Evolutionary conservation across 1,140 invertebrate species (phyloP).

Genomic region (Periplaneta americana): DNA sequence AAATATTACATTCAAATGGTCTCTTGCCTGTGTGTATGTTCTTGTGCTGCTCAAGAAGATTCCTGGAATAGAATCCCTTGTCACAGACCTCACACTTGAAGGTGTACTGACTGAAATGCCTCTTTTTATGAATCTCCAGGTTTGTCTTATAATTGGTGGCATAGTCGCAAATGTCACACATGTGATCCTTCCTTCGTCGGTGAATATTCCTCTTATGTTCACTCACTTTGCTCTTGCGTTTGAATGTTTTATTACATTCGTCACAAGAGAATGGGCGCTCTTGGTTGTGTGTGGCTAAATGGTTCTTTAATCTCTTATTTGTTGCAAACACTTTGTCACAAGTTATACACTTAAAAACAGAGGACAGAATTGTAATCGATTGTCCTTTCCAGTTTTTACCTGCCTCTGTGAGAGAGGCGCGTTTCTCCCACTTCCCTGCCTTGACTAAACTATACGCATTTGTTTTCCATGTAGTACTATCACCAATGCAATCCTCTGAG

Average conservation of each 20-base stretch:
- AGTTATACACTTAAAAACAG: conserved; percentile 34
- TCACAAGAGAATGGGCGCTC: conserved; percentile 61
- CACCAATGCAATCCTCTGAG: background rate
- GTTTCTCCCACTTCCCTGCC: no score
- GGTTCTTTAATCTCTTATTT: conserved; percentile 35
- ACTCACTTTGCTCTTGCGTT: conserved; percentile 31
- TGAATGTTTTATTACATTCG: conserved; percentile 60
- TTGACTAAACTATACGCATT: no score
- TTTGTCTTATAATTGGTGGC: background rate
- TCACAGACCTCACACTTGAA: conserved; percentile 37
- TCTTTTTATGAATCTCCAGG: background rate
- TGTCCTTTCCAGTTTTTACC: no score
- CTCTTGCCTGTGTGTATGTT: conserved; percentile 19
- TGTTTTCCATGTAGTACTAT: no score
- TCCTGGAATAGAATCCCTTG: conserved; percentile 37
- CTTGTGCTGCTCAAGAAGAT: conserved; percentile 25
- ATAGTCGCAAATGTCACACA: conserved; percentile 6
- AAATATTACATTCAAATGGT: conserved; percentile 6
- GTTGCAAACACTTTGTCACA: conserved; percentile 51
- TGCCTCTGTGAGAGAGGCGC: no score
- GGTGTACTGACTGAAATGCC: conserved; percentile 37
- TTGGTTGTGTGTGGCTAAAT: conserved; percentile 30
- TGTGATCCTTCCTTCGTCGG: background rate
- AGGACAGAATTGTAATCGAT: no score
- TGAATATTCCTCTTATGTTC: conserved; percentile 16